Base-by-base conservation (phyloP, 2,888 invertebrate species). In the Abrostola triplasia region DNA sequence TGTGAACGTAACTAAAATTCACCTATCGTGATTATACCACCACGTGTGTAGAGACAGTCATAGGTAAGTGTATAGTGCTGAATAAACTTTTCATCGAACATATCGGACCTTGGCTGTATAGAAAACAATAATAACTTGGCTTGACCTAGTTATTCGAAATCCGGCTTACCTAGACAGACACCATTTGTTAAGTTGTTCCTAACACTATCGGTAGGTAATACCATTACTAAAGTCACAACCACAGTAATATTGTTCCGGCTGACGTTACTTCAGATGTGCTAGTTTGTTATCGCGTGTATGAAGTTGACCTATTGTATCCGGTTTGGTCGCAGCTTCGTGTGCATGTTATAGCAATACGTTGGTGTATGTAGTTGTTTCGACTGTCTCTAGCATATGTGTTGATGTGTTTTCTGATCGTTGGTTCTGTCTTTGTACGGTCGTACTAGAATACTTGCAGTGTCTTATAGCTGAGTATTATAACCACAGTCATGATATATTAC, bases 291-390 rank as follows among this genome's bases (percentile, higher is more conserved):
- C 44, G 44, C 44, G 44, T 47, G 44, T 47, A 47, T 47, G 24
- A 47, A 47, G 44, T 47, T 47, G 44, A 47, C 44, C 44, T 47
- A 47, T 47, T 47, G 44, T 47, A 47, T 47, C 44, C 44, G 44
- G 44, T 47, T 47, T 47, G 44, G 13, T 24, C 44, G 35, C 42
- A 36, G 41, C 47, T 38, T 53, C 56, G 41, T 40, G 41, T 53
- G 54, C 52, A 51, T 13, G 58, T 36, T 49, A 48, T 54, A 50
- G 37, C 38, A 48, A 36, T 56, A 60, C 73, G 64, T 69, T 54
- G 59, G 59, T 68, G 59, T 64, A 69, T 71, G 47, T 53, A 59
- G 62, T 66, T 59, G 64, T 63, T 64, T 71, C 64, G 69, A 60
- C 47, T 36, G 56, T 49, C 50, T 60, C 68, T 67, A 58, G 35